These are phyloP conservation scores for Podotricha telesiphe DNA, from an alignment of 2,888 invertebrate genomes.

Conservation along the genomic window DNA sequence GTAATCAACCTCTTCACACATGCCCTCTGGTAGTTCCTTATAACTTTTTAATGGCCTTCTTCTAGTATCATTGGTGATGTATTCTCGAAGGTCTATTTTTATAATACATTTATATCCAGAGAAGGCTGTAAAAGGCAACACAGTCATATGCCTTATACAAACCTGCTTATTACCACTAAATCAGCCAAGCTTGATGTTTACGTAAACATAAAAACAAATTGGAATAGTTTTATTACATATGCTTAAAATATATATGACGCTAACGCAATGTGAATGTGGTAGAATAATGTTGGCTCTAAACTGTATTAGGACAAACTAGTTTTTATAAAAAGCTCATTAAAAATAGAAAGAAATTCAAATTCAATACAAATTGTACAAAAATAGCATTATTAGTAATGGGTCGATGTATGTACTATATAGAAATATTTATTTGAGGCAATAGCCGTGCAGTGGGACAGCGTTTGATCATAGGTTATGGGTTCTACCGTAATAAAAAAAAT, in stretches of 20 bases:
- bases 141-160: conserved; percentile 12
- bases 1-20: too few relatives aligned
- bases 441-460: too few relatives aligned
- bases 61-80: too few relatives aligned
- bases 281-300: conserved; percentile 1
- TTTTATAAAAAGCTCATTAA: not conserved
- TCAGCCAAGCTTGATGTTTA: conserved; percentile 8
- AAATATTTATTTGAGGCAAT: not conserved
- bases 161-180: conserved; percentile 10
- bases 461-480: not conserved
- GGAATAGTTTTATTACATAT: conserved; percentile 6
- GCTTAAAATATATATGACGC: conserved; percentile 13
- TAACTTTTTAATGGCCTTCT: too few relatives aligned
- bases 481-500: not conserved
- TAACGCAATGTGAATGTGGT: conserved; percentile 15
- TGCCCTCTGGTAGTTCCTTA: too few relatives aligned
- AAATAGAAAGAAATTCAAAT: conserved; percentile 18
- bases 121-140: conserved; percentile 2
- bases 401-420: not conserved
- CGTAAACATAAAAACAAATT: conserved; percentile 23
- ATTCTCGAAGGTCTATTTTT: too few relatives aligned
- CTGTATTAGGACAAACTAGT: conserved; percentile 3
- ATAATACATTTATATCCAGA: not conserved
- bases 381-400: not conserved
- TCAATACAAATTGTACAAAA: not conserved